A percentile compares a stretch with the other conserved stretches of the same genome.
Conservation (phyloP, 2,888 invertebrate species). For the Drosophila nr. perissopoda region DNA sequence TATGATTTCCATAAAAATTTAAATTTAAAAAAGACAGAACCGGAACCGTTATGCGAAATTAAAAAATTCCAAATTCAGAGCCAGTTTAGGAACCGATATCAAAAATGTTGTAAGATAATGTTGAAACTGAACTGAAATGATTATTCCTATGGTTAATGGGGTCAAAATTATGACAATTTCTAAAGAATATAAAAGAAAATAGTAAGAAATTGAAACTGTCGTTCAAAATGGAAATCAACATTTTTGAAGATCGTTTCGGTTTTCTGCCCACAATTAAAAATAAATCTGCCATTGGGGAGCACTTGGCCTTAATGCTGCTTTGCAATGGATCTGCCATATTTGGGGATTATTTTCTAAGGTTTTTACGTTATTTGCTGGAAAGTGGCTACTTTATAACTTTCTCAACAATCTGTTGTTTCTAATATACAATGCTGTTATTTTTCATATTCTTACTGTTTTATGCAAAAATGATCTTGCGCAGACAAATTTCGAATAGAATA, state of each 20-base stretch:
- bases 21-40: background rate
- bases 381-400: background rate
- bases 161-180: background rate
- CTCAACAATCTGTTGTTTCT: background rate
- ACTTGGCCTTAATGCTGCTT: background rate
- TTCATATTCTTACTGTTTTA: too few species aligned
- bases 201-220: background rate
- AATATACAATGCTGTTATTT: too few species aligned
- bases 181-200: background rate
- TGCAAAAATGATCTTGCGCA: too few species aligned
- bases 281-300: background rate
- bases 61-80: background rate
- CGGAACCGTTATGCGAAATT: background rate
- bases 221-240: background rate
- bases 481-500: too few species aligned
- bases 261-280: background rate
- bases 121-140: background rate
- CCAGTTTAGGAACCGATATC: background rate
- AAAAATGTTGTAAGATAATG: background rate
- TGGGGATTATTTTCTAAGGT: background rate
- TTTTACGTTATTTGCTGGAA: background rate
- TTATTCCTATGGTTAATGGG: background rate
- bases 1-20: background rate
- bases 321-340: background rate
- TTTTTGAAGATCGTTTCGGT: background rate